phyloP scores from a whole-genome alignment of 1,140 invertebrate species.

The Cydia splendana region DNA sequence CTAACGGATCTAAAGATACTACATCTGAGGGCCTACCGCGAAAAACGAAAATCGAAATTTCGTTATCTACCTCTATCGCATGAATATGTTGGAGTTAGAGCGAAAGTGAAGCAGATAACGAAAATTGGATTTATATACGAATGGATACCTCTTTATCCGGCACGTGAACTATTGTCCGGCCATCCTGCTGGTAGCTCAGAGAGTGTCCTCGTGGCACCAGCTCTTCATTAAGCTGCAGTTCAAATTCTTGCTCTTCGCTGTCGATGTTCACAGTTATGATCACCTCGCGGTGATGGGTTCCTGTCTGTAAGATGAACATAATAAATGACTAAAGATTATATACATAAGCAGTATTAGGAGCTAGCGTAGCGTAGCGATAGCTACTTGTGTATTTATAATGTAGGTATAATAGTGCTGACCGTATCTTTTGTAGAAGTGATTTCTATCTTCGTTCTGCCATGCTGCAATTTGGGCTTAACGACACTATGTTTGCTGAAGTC shows the following conservation, averaged over 20 bases:
- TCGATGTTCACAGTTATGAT: conserved; percentile 84
- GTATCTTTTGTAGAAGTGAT: conserved; percentile 84
- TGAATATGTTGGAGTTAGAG: no score
- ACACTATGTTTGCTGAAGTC: conserved; percentile 85
- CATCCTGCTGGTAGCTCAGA: conserved; percentile 86
- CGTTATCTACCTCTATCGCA: no score
- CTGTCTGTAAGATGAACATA: conserved; percentile 80
- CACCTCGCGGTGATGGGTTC: conserved; percentile 85
- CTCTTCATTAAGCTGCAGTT: conserved; percentile 88
- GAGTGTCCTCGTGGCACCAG: conserved; percentile 88
- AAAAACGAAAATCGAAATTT: no score
- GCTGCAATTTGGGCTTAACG: conserved; percentile 84
- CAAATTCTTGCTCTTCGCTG: conserved; percentile 84
- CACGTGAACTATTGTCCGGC: conserved; percentile 81
- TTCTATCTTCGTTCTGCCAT: conserved; percentile 86
- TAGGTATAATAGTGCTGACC: conserved; percentile 76
- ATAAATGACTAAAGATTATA: background rate
- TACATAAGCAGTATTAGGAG: no score
- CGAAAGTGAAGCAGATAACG: no score
- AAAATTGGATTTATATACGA: no score
- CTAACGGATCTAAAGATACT: no score
- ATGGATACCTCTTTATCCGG: conserved; percentile 79
- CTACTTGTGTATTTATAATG: background rate
- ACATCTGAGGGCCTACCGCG: no score
- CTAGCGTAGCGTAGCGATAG: background rate